A percentile compares a stretch with the other conserved stretches of the same genome.
Conservation (phyloP, 2,113 vertebrate species). For the Herpetotheres cachinnans region DNA sequence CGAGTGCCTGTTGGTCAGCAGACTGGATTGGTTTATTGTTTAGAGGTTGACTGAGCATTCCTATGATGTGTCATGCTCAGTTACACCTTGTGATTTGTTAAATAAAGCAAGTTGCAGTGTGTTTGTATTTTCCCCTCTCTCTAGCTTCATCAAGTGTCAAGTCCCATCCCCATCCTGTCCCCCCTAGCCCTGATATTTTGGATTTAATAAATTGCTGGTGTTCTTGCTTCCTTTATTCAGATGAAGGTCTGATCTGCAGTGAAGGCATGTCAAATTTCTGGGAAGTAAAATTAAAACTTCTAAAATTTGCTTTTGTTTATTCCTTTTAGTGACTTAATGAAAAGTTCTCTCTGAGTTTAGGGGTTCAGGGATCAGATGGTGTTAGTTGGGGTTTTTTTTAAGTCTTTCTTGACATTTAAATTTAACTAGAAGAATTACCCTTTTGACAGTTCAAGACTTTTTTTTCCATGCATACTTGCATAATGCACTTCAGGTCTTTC, state of each 20-base stretch:
- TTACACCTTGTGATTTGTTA: not conserved
- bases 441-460: not conserved
- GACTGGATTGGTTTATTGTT: not conserved
- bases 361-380: not conserved
- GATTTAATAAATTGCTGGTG: not conserved
- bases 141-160: too few species aligned
- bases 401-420: not conserved
- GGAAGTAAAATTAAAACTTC: not conserved
- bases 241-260: not conserved
- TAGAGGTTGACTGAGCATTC: not conserved
- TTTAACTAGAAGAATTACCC: not conserved
- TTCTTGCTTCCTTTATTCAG: not conserved
- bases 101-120: not conserved
- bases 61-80: not conserved
- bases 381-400: not conserved
- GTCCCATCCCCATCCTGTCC: too few species aligned
- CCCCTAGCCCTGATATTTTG: too few species aligned
- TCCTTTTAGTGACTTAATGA: not conserved
- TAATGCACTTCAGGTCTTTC: not conserved
- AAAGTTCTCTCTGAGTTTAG: not conserved
- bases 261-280: not conserved
- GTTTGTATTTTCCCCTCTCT: not conserved
- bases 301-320: not conserved
- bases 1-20: not conserved
- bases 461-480: not conserved